Evolutionary conservation across 2,888 invertebrate species (phyloP), one percentile per base, ranked within the genome.

Genomic region (Griposia aprilina): DNA sequence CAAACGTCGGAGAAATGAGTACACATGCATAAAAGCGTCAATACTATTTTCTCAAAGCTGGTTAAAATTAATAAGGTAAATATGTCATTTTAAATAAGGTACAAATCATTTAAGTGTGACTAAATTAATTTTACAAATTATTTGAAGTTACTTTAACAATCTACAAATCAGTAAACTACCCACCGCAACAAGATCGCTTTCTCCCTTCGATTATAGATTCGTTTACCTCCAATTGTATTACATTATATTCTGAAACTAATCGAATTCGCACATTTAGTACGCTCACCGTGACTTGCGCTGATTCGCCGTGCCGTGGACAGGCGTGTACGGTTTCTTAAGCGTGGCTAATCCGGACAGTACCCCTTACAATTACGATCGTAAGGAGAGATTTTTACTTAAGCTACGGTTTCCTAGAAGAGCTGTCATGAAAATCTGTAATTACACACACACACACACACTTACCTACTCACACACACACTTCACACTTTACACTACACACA

Each of bases 271-370:
- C 11, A 11, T 81, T 57, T 66, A 36, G 6, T 70, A 85, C 55
- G 66, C 13, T 57, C 6, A 82, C 86, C 76, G 76, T 82, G 70
- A 59, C 86, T 70, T 13, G 30, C 57, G 10, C 57, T 70, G 82
- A 85, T 82, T 82, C 57, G 82, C 20, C 13, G 60, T 26, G 20
- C 20, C 57, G 57, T 36, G 15, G 30, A 6, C 23, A 55, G 69
- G 68, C 85, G 82, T 68, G 17, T 48, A n/a, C 30, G 15, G 60
- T 62, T 82, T 41, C 55, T 50, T 26, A 57, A 2, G 57, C 60
- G 75, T 70, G 26, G 48, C 48, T 57, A 74, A 74, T 65, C 17
- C 48, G n/a, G 50, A 55, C 74, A 68, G 65, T 69, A 67, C n/a
- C 50, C 62, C 23, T 48, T 52, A 68, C 13, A 57, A 52, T 52